Conservation (phyloP, 35 echinoderm and acorn worm genomes). For the Patiria miniata region DNA sequence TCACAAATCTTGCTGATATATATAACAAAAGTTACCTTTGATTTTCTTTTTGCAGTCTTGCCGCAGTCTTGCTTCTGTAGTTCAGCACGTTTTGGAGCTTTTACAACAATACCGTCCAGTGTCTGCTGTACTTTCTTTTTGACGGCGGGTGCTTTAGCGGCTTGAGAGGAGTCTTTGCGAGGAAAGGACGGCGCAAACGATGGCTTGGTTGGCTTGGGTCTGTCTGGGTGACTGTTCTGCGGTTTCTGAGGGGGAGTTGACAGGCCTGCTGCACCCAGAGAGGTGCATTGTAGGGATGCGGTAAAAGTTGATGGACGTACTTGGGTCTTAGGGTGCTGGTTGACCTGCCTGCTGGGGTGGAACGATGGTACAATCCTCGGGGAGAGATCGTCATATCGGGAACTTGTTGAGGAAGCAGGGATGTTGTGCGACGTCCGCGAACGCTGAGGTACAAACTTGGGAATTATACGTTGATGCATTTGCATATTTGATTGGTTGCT, state of each 20-base stretch:
- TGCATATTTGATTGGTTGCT: too few relatives aligned
- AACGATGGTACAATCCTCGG: slow-evolving; percentile 27
- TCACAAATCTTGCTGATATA: too few relatives aligned
- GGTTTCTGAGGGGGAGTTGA: too few relatives aligned
- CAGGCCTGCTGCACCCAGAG: too few relatives aligned
- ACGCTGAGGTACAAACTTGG: too few relatives aligned
- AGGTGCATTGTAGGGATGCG: neutral
- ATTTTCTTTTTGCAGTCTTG: slow-evolving; percentile 36
- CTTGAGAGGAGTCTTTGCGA: neutral
- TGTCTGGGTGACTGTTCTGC: too few relatives aligned
- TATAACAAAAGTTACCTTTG: slow-evolving; percentile 33
- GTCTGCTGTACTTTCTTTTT: neutral
- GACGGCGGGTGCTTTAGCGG: neutral
- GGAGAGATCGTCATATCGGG: too few relatives aligned
- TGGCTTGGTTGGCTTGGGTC: neutral
- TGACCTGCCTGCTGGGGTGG: neutral
- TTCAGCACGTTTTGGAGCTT: neutral
- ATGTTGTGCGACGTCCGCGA: too few relatives aligned
- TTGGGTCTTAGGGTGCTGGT: neutral
- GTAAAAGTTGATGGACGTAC: neutral
- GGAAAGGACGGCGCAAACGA: neutral
- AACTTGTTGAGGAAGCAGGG: too few relatives aligned
- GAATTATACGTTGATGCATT: too few relatives aligned
- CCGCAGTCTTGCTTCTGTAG: neutral
- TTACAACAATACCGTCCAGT: neutral